Evolutionary conservation across 2,888 invertebrate species (phyloP).

Genomic region (Heteropelma amictum): DNA sequence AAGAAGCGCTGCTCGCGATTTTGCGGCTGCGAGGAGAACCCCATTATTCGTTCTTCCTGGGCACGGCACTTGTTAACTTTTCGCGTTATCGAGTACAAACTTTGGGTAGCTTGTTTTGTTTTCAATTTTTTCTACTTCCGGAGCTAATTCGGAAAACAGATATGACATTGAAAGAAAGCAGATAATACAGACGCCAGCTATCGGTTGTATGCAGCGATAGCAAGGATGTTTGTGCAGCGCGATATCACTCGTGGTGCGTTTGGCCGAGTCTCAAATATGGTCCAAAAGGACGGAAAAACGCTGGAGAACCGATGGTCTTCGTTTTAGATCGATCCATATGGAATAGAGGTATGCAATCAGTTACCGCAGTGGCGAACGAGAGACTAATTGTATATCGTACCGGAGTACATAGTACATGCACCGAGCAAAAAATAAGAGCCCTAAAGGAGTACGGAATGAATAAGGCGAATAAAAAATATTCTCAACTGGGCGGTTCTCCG

Average conservation of each 20-base stretch:
- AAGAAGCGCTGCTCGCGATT: constrained; percentile 13
- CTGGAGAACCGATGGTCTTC: neutral
- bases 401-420: constrained; percentile 48
- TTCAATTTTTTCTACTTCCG: no score
- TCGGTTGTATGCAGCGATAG: constrained; percentile 17
- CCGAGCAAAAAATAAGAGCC: constrained; percentile 38
- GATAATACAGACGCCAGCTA: constrained; percentile 39
- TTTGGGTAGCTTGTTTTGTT: no score
- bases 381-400: constrained; percentile 43
- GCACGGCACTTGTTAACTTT: neutral
- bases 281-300: neutral
- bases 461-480: constrained; percentile 8
- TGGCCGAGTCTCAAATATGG: no score
- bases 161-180: constrained; percentile 15
- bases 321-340: constrained; percentile 37
- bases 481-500: constrained; percentile 41
- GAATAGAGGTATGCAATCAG: constrained; percentile 49
- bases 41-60: neutral
- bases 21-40: constrained; percentile 1
- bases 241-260: no score
- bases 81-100: no score
- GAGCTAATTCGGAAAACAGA: constrained; percentile 4
- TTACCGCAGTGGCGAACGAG: constrained; percentile 50
- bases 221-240: no score
- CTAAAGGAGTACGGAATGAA: constrained; percentile 3